Conservation (phyloP, 2,113 vertebrate genomes). For the Synchiropus splendidus region DNA sequence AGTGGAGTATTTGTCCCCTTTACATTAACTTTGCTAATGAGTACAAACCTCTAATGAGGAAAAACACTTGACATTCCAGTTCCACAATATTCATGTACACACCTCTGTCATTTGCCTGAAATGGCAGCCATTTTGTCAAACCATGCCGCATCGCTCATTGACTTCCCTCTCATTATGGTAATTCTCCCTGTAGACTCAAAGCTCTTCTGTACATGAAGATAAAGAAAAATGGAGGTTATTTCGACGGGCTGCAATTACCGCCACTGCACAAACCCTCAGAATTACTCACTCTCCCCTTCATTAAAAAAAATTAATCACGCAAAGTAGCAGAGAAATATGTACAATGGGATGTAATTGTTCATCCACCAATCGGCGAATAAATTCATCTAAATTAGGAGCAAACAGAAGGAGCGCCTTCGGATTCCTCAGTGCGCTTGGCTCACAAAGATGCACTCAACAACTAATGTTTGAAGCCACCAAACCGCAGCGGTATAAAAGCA, state of each 20-base stretch:
- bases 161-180: conserved; percentile 40
- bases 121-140: conserved; percentile 42
- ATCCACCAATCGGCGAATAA: conserved; percentile 12
- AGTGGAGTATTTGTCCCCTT: not conserved
- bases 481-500: conserved; percentile 20
- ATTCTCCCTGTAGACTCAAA: conserved; percentile 25
- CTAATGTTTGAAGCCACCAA: not conserved
- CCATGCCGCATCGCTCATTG: conserved; percentile 27
- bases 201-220: conserved; percentile 43
- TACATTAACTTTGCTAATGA: too few species aligned
- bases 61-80: conserved; percentile 14
- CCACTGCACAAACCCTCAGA: conserved; percentile 7
- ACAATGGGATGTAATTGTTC: conserved; percentile 17
- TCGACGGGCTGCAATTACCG: conserved; percentile 36
- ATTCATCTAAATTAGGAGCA: conserved; percentile 6
- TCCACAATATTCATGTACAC: conserved; percentile 4
- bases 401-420: too few species aligned
- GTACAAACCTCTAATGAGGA: too few species aligned
- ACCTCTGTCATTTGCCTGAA: conserved; percentile 19
- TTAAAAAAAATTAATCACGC: conserved; percentile 10
- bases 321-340: conserved; percentile 13
- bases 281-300: conserved; percentile 26
- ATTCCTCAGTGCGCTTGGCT: not conserved
- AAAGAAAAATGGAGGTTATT: conserved; percentile 41
- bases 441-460: too few species aligned